phyloP scores from a whole-genome alignment of 2,888 invertebrate genomes.

The Sarcophaga subvicina region DNA sequence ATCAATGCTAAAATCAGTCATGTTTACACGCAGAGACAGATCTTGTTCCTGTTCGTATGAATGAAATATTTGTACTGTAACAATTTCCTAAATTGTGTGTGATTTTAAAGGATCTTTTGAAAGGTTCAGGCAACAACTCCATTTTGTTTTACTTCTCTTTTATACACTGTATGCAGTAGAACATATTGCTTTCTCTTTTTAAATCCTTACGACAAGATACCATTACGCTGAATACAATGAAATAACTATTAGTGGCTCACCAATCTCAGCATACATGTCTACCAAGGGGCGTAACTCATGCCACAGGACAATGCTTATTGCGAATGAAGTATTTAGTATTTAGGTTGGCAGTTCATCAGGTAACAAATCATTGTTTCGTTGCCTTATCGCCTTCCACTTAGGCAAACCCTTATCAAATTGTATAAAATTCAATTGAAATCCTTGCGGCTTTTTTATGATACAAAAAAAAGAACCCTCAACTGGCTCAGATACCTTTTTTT shows the following conservation, averaged over 20 bases:
- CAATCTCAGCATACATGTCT: constrained; percentile 6
- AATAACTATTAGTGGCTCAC: constrained; percentile 17
- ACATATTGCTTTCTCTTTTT: constrained; percentile 42
- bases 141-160: constrained; percentile 46
- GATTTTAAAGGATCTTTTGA: constrained; percentile 67
- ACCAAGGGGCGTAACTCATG: constrained; percentile 55
- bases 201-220: constrained; percentile 6
- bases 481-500: neutral
- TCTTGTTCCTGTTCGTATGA: constrained; percentile 67
- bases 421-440: constrained; percentile 25
- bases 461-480: neutral
- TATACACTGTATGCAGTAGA: neutral
- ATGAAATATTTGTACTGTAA: constrained; percentile 70
- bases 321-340: neutral
- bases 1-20: constrained; percentile 84
- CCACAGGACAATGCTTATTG: constrained; percentile 26
- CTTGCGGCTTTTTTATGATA: constrained; percentile 20
- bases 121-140: constrained; percentile 68
- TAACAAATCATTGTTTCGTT: constrained; percentile 23
- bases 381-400: constrained; percentile 42
- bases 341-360: constrained; percentile 43
- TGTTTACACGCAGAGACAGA: constrained; percentile 46
- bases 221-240: constrained; percentile 13
- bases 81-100: constrained; percentile 48
- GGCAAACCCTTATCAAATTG: constrained; percentile 50